A percentile compares a stretch with the other conserved stretches of the same genome.
phyloP scores from a whole-genome alignment of 1,140 invertebrate genomes.

The Aradophagus sp. region DNA sequence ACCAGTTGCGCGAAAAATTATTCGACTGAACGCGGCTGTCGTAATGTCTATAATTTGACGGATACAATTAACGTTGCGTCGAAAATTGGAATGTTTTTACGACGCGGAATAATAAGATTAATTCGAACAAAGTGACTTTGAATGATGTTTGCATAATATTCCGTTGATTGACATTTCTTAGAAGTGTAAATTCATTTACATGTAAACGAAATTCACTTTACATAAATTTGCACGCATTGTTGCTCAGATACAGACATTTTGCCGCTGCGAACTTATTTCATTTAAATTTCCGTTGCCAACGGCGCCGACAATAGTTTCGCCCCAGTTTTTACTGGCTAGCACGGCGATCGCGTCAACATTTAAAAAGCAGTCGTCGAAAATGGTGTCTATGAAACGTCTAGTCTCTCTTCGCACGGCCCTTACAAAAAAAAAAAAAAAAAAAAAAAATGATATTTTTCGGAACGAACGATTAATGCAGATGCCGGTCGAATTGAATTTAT shows the following conservation, averaged over 20 bases:
- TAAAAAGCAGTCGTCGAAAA: not conserved
- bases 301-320: not conserved
- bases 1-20: no score
- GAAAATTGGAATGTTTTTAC: no score
- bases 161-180: slow-evolving; percentile 26
- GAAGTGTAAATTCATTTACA: slow-evolving; percentile 26
- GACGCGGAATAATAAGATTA: slow-evolving; percentile 9
- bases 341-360: no score
- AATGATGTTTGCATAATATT: slow-evolving; percentile 24
- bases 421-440: no score
- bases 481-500: slow-evolving; percentile 25
- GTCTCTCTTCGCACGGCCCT: slow-evolving; percentile 9
- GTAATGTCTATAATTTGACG: no score
- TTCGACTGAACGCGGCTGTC: no score
- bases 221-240: slow-evolving; percentile 25
- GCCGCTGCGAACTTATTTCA: slow-evolving; percentile 4
- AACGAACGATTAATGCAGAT: slow-evolving; percentile 23
- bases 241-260: slow-evolving; percentile 17
- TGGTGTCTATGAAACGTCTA: no score
- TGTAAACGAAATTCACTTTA: slow-evolving; percentile 27
- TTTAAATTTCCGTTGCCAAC: slow-evolving; percentile 4
- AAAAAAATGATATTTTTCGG: slow-evolving; percentile 14
- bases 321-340: not conserved
- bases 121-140: slow-evolving; percentile 21
- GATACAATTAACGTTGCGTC: no score